Conservation (phyloP, 2,888 invertebrate genomes). For the Yponomeuta plumbellus region DNA sequence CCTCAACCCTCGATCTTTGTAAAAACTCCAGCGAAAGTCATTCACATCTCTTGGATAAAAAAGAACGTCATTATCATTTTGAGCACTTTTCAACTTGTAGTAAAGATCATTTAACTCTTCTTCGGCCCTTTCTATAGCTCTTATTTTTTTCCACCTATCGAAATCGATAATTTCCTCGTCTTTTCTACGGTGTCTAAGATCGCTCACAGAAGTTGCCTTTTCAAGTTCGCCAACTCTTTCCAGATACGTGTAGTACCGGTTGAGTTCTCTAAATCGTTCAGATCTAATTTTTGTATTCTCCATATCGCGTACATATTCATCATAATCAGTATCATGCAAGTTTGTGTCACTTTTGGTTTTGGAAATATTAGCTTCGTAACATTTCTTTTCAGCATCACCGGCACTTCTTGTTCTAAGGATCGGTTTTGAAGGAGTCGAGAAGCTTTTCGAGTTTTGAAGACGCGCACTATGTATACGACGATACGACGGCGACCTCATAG, state of each 20-base stretch:
- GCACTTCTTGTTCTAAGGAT: constrained; percentile 79
- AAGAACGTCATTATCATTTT: constrained; percentile 88
- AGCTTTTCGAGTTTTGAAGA: constrained; percentile 52
- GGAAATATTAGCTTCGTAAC: constrained; percentile 27
- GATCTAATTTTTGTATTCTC: constrained; percentile 81
- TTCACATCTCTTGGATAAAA: constrained; percentile 86
- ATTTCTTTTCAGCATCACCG: constrained; percentile 74
- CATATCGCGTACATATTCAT: constrained; percentile 80
- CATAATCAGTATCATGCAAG: constrained; percentile 78
- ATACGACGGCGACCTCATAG: constrained; percentile 80
- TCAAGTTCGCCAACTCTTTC: constrained; percentile 91
- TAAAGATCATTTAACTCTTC: constrained; percentile 87
- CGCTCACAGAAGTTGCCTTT: constrained; percentile 81
- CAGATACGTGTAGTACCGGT: constrained; percentile 89
- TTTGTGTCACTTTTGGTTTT: constrained; percentile 60
- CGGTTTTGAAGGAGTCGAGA: constrained; percentile 54
- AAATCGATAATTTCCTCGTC: constrained; percentile 91
- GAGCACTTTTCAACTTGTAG: constrained; percentile 84
- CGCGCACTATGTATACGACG: constrained; percentile 78
- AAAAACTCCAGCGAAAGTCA: constrained; percentile 85
- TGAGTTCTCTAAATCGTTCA: constrained; percentile 88
- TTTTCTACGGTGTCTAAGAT: constrained; percentile 82
- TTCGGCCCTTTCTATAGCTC: constrained; percentile 87
- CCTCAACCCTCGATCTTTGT: constrained; percentile 84
- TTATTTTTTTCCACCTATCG: constrained; percentile 89